Conservation (phyloP, 2,113 vertebrate genomes). For the Nothobranchius kuhntae region DNA sequence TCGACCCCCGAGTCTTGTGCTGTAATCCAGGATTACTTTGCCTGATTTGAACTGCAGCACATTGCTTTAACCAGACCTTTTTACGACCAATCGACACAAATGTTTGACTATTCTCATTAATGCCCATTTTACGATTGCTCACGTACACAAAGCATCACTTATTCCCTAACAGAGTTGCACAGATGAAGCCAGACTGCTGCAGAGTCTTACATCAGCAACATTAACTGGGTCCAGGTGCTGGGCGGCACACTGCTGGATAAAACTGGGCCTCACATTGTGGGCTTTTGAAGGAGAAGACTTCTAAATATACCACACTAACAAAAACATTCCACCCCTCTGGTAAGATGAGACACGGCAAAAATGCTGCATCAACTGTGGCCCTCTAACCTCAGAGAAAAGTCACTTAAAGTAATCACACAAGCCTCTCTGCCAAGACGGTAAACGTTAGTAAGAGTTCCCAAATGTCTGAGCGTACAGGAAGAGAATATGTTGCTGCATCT, state of each 20-base stretch:
- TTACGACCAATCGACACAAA: constrained; percentile 31
- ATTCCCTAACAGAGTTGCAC: neutral
- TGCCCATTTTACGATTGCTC: neutral
- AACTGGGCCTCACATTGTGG: constrained; percentile 37
- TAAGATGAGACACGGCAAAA: constrained; percentile 44
- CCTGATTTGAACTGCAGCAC: constrained; percentile 46
- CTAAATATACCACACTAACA: constrained; percentile 64
- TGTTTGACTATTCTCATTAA: constrained; percentile 19
- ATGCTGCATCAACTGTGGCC: constrained; percentile 56
- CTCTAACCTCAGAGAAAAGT: constrained; percentile 35
- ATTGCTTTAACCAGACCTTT: constrained; percentile 30
- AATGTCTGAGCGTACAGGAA: constrained; percentile 47
- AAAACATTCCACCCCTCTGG: constrained; percentile 57
- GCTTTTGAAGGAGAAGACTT: constrained; percentile 49
- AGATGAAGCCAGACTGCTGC: constrained; percentile 11
- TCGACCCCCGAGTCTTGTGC: constrained; percentile 65
- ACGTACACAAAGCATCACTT: constrained; percentile 7
- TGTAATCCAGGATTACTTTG: constrained; percentile 74
- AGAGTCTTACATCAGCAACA: constrained; percentile 26
- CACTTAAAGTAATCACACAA: constrained; percentile 48
- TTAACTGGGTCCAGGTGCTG: constrained; percentile 40
- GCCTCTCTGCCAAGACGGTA: constrained; percentile 44
- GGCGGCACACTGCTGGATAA: constrained; percentile 14
- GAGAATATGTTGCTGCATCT: constrained; percentile 14
- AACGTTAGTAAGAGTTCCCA: constrained; percentile 65